Evolutionary conservation across 1,140 invertebrate species (phyloP), one percentile per base, ranked within the genome.

Genomic region (Hycleus cichorii): DNA sequence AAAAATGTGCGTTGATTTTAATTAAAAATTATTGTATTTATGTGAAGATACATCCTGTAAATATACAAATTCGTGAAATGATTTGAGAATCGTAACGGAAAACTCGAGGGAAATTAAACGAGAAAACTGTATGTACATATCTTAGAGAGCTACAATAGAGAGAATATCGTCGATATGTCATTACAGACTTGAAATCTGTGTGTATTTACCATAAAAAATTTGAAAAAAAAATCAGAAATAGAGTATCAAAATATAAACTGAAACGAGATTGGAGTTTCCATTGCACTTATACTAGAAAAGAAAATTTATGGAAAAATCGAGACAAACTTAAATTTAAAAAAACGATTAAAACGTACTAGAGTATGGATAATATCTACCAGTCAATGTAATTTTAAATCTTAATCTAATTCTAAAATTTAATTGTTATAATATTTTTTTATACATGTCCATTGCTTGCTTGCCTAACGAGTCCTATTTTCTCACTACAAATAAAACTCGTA

Each of bases 161-260:
- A 60, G 59, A 62, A 59, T 55, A 60, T 66, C 64, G 54, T 66
- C 64, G 66, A 68, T 66, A 68, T 68, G 64, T 68, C 60, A 61
- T 50, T 60, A 64, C 57, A 64, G 45, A 54, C 45, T 58, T 46
- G 60, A 46, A 48, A 43, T 62, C 53, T 55, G 58, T 49, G 32
- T 32, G 32, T 32, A 32, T 32, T 32, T 18, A 18, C 18, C 18
- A 18, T 18, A 18, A 18, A 32, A 4, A 32, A 32, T 5, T 7
- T 7, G 32, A 42, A 42, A 42, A 42, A 42, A 10, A 42, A 42
- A 42, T 7, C 11, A 42, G 11, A 62, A 64, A 63, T 59, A 64
- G 62, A 68, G 64, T 68, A 66, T 63, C 64, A 68, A 68, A 68
- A 66, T 65, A 68, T 62, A 61, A 45, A 58, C 44, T 32, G 5